Percentiles rank a stretch among this genome's conserved stretches.
phyloP scores from a whole-genome alignment of 2,797 vertebrate genomes.

The Bradypodion pumilum region DNA sequence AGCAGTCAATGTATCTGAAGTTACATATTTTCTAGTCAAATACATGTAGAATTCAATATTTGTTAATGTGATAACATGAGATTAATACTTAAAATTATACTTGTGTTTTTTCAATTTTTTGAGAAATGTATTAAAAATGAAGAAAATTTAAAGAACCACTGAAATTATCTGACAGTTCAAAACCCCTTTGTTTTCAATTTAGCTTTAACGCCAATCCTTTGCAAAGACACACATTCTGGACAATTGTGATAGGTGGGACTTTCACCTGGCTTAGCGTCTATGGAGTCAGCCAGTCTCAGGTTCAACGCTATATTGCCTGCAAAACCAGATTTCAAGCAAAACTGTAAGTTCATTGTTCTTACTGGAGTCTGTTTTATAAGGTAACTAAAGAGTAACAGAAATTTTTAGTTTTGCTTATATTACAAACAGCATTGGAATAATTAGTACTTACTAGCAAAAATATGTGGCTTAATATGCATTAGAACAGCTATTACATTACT shows the following conservation, averaged over 20 bases:
- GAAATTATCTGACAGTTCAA: not conserved
- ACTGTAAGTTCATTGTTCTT: slow-evolving; percentile 78
- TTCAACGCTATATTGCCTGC: slow-evolving; percentile 95
- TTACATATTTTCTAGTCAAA: not conserved
- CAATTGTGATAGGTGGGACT: slow-evolving; percentile 85
- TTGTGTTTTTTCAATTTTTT: not conserved
- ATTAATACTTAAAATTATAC: slow-evolving; percentile 2
- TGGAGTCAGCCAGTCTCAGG: slow-evolving; percentile 92
- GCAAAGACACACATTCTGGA: slow-evolving; percentile 95
- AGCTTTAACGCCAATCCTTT: slow-evolving; percentile 91
- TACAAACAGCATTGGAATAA: slow-evolving; percentile 3
- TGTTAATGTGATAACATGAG: too few relatives aligned
- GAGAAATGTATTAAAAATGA: slow-evolving; percentile 12
- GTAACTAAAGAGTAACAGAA: too few relatives aligned
- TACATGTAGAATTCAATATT: not conserved
- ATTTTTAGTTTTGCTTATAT: not conserved
- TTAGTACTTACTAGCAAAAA: not conserved
- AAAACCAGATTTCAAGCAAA: slow-evolving; percentile 88
- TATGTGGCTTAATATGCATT: not conserved
- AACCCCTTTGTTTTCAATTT: slow-evolving; percentile 49
- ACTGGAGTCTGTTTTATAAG: not conserved
- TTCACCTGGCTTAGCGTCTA: slow-evolving; percentile 90
- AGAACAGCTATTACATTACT: not conserved
- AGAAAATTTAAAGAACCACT: not conserved
- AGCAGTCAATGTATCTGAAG: not conserved